A percentile compares a stretch with the other conserved stretches of the same genome.
Evolutionary conservation across 2,113 vertebrate species (phyloP).

Genomic region (Calyptommatus sinebrachiatus): DNA sequence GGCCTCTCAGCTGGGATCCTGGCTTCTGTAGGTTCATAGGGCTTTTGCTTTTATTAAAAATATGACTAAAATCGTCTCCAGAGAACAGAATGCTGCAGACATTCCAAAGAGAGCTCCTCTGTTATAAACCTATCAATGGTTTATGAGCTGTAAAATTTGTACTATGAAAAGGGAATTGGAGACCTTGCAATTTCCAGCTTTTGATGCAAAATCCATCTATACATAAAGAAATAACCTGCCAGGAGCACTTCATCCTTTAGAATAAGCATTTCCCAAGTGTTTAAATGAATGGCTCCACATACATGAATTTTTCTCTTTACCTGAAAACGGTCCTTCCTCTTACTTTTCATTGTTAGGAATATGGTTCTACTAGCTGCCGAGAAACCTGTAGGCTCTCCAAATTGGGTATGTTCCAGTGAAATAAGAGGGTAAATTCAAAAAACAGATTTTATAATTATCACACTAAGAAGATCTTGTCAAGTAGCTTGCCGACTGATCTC

Average conservation of each 20-base stretch:
- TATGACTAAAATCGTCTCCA: slow-evolving; percentile 45
- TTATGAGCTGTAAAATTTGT: slow-evolving; percentile 60
- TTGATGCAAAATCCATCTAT: slow-evolving; percentile 47
- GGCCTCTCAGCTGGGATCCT: not conserved
- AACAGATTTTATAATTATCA: no score
- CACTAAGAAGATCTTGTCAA: no score
- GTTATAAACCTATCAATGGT: slow-evolving; percentile 50
- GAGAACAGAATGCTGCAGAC: slow-evolving; percentile 51
- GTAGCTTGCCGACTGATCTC: no score
- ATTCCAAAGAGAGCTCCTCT: slow-evolving; percentile 49
- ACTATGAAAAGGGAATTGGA: slow-evolving; percentile 39
- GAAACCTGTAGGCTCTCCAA: not conserved
- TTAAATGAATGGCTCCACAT: slow-evolving; percentile 8
- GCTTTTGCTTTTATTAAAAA: slow-evolving; percentile 28
- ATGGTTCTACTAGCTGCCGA: not conserved
- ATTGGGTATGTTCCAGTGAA: not conserved
- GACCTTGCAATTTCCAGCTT: slow-evolving; percentile 43
- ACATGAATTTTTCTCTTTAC: not conserved
- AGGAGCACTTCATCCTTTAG: slow-evolving; percentile 13
- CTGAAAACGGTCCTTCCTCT: not conserved
- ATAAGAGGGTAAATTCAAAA: not conserved
- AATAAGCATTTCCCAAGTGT: slow-evolving; percentile 12
- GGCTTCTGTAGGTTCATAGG: slow-evolving; percentile 21
- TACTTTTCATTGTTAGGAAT: not conserved
- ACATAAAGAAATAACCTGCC: slow-evolving; percentile 44